Conservation (phyloP, 2,888 invertebrate genomes). For the Patella ulyssiponensis region DNA sequence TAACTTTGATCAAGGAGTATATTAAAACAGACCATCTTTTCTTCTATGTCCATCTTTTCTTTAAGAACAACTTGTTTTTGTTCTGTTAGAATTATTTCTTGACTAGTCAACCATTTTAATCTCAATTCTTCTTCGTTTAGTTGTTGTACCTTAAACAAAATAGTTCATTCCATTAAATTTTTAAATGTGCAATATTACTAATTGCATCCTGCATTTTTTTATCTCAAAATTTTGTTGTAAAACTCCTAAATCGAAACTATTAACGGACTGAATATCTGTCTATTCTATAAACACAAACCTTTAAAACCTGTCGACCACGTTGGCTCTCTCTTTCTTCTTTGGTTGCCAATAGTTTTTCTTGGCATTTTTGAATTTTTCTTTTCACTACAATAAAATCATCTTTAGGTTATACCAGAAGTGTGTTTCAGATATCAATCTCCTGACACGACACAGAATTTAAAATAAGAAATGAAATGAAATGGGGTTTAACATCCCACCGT, state of each 20-base stretch:
- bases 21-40: not conserved
- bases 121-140: conserved; percentile 41
- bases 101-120: conserved; percentile 33
- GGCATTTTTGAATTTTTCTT: conserved; percentile 16
- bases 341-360: conserved; percentile 17
- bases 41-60: conserved; percentile 8
- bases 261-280: too few species aligned
- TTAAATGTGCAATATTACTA: too few species aligned
- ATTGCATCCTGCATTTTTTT: too few species aligned
- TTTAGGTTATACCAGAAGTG: not conserved
- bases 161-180: too few species aligned
- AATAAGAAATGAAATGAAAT: not conserved
- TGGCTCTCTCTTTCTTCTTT: conserved; percentile 24
- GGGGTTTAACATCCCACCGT: not conserved
- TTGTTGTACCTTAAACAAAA: conserved; percentile 30
- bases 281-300: not conserved
- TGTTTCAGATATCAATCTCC: not conserved
- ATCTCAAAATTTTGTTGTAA: too few species aligned
- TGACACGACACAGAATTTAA: not conserved
- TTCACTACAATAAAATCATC: conserved; percentile 21
- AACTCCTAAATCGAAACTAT: too few species aligned
- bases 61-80: conserved; percentile 10
- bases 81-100: conserved; percentile 18
- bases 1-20: too few species aligned
- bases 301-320: conserved; percentile 21